Evolutionary conservation across 2,113 vertebrate species (phyloP).

Genomic region (Clinocottus analis): DNA sequence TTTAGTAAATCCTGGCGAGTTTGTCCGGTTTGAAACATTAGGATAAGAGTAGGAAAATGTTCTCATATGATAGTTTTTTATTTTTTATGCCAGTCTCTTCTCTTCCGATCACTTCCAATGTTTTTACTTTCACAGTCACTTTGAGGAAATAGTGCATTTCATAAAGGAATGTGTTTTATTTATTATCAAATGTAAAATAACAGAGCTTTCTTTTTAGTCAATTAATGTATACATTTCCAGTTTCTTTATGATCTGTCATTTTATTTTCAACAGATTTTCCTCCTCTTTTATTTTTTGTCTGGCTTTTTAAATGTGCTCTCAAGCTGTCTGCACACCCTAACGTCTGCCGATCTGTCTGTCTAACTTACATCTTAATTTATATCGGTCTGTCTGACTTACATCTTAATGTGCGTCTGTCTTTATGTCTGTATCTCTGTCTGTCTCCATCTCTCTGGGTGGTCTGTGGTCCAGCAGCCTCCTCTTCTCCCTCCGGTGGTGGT

Average conservation of each 20-base stretch:
- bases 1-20: no score
- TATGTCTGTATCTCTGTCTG: slow-evolving; percentile 45
- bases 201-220: not conserved
- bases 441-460: slow-evolving; percentile 83
- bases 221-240: not conserved
- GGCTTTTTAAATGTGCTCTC: not conserved
- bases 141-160: not conserved
- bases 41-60: not conserved
- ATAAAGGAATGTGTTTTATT: not conserved
- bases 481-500: slow-evolving; percentile 69
- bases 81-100: not conserved
- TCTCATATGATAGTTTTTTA: not conserved
- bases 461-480: slow-evolving; percentile 77
- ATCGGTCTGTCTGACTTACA: slow-evolving; percentile 19
- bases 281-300: not conserved
- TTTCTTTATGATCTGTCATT: not conserved
- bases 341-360: not conserved
- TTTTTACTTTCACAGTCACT: not conserved
- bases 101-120: not conserved
- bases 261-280: not conserved
- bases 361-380: slow-evolving; percentile 42
- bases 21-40: not conserved
- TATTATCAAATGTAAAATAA: not conserved
- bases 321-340: not conserved
- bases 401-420: slow-evolving; percentile 49